A percentile compares a stretch with the other conserved stretches of the same genome.
phyloP scores from a whole-genome alignment of 2,113 vertebrate genomes.

The Corythornis cristatus region DNA sequence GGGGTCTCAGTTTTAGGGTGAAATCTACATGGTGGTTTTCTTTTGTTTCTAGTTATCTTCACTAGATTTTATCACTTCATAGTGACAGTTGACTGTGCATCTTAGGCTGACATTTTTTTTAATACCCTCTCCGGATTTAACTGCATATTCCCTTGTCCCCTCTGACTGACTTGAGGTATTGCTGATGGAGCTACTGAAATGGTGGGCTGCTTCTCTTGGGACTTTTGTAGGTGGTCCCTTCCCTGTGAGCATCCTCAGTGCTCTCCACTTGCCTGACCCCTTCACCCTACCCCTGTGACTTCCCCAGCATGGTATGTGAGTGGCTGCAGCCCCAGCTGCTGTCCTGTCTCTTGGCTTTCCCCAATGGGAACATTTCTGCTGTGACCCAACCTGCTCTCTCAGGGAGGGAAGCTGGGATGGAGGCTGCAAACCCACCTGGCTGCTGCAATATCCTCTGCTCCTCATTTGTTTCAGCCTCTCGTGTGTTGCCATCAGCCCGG shows the following conservation, averaged over 20 bases:
- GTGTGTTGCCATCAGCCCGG: fast-evolving
- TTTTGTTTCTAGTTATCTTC: neutral
- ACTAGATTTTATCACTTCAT: neutral
- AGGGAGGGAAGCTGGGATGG: neutral
- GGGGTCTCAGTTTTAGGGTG: neutral
- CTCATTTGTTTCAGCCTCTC: neutral
- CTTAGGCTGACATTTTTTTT: neutral
- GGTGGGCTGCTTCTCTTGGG: neutral
- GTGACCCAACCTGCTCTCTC: neutral
- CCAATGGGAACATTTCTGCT: fast-evolving
- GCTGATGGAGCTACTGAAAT: neutral
- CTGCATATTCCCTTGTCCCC: neutral
- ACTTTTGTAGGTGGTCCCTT: neutral
- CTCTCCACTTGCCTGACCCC: neutral
- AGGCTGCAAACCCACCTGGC: neutral
- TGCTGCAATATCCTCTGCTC: neutral
- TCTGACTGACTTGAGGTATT: neutral
- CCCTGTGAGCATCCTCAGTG: no score
- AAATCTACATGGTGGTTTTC: neutral
- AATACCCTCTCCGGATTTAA: neutral
- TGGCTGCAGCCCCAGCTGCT: neutral
- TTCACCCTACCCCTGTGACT: neutral
- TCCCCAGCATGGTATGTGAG: no score
- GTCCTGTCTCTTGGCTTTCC: neutral
- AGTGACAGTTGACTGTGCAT: neutral